A percentile compares a stretch with the other conserved stretches of the same genome.
Conservation (phyloP, 30 jellyfish, hydroid and myxozoan genomes). For the Chironex yamaguchii region DNA sequence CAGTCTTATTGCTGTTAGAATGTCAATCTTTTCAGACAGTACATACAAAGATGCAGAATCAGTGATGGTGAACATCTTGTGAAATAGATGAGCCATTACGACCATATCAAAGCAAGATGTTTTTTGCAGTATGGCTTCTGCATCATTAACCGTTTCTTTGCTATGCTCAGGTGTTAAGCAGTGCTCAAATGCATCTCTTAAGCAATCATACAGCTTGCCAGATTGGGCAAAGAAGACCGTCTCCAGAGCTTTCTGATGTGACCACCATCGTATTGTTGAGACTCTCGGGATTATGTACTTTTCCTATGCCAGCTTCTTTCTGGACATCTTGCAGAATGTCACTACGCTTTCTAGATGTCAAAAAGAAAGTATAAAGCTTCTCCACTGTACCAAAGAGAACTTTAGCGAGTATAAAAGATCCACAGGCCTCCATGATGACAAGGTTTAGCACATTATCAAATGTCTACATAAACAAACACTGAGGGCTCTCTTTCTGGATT, state of each 20-base stretch:
- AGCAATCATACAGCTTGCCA: conserved; percentile 47
- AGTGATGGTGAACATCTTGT: no score
- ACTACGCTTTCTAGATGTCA: conserved; percentile 43
- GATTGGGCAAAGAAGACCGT: conserved; percentile 44
- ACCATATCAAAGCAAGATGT: no score
- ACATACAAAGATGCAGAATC: no score
- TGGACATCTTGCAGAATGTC: conserved; percentile 50
- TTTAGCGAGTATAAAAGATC: conserved; percentile 39
- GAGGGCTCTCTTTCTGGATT: conserved; percentile 55
- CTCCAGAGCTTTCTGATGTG: conserved; percentile 53
- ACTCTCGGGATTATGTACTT: conserved; percentile 56
- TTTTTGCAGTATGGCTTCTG: no score
- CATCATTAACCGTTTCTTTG: no score
- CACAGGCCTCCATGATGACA: conserved; percentile 65
- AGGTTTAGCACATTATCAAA: conserved; percentile 60
- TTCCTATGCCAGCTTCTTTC: conserved; percentile 28
- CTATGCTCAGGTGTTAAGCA: no score
- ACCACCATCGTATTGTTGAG: conserved; percentile 66
- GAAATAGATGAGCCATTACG: no score
- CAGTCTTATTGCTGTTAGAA: no score
- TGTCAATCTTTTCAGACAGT: no score
- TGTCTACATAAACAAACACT: conserved; percentile 57
- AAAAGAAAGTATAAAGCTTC: conserved; percentile 36
- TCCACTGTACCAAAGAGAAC: conserved; percentile 53
- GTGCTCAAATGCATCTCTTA: no score